Evolutionary conservation across 2,888 invertebrate genomes (phyloP).

Genomic region (Camponotus fellah): DNA sequence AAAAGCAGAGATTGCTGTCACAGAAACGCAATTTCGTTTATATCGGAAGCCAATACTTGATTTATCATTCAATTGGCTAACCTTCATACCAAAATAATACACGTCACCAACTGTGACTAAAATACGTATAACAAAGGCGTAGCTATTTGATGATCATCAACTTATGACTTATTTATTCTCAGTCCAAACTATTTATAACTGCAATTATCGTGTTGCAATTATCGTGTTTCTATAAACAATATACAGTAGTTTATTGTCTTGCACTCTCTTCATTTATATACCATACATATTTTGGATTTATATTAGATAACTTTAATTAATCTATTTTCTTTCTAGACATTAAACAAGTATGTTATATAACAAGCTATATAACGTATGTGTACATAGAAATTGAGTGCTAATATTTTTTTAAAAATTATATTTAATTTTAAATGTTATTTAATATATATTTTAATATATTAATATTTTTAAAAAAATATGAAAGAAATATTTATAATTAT

Average conservation of each 20-base stretch:
- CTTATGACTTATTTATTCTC: constrained; percentile 38
- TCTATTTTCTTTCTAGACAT: background rate
- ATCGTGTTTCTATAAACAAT: background rate
- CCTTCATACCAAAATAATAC: constrained; percentile 54
- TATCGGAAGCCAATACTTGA: constrained; percentile 60
- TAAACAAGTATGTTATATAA: background rate
- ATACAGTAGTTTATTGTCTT: background rate
- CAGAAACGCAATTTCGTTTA: constrained; percentile 43
- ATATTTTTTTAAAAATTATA: background rate
- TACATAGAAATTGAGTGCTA: background rate
- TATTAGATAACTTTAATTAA: background rate
- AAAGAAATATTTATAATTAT: background rate
- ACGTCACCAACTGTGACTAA: constrained; percentile 29
- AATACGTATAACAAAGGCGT: constrained; percentile 36
- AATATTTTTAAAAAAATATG: background rate
- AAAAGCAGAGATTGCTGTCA: constrained; percentile 53
- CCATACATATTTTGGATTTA: background rate
- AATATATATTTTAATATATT: no score
- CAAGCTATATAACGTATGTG: background rate
- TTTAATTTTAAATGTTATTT: background rate
- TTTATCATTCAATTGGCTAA: constrained; percentile 56
- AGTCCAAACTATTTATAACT: constrained; percentile 11
- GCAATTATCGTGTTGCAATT: constrained; percentile 30
- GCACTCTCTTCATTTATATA: background rate
- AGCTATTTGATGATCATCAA: constrained; percentile 38